Evolutionary conservation across 2,888 invertebrate species (phyloP), one percentile per base, ranked within the genome.

Genomic region (Dynastes hyllus): DNA sequence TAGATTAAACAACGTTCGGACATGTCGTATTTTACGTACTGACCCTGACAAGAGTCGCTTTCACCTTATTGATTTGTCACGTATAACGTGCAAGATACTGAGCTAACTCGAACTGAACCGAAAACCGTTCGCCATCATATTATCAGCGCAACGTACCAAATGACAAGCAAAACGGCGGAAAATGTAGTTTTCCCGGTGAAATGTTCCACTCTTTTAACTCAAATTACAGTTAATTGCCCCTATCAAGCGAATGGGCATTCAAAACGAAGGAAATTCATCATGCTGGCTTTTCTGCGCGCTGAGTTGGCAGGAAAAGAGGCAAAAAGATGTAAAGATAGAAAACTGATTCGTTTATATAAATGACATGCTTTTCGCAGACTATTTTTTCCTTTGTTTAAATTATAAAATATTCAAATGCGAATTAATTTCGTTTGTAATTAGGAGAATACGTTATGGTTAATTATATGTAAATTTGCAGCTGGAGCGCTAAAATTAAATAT

Each of bases 201-300:
- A 29, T 65, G 13, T 32, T 37, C 37, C 5, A 65, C 37, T 32
- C 32, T 65, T 37, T 37, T 16, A 65, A 29, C 65, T 32, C 32
- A 65, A 32, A 65, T 65, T 65, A 65, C 6, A 65, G 11, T 65
- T 65, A 65, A 65, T 65, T 65, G 65, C 37, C 65, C 37, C 63
- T 8, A 32, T 65, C 37, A 65, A 65, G n/a, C 16, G 37, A 37
- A 37, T 32, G 65, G 32, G 37, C 37, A 40, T 58, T 58, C 22
- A 22, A 58, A 22, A 65, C 16, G 65, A 65, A 8, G 32, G 65
- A 65, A 37, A 65, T 65, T 32, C 32, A 65, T 37, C 65, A 27
- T 22, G 55, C 55, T 9, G 22, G 55, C 55, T n/a, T 58, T 58
- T 58, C 2, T 58, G 22, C 8, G 16, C 22, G 55, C 22, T 22